Percentiles rank a stretch among this genome's conserved stretches.
phyloP scores from a whole-genome alignment of 1,140 invertebrate species.

The Drosophila fuyamai region DNA sequence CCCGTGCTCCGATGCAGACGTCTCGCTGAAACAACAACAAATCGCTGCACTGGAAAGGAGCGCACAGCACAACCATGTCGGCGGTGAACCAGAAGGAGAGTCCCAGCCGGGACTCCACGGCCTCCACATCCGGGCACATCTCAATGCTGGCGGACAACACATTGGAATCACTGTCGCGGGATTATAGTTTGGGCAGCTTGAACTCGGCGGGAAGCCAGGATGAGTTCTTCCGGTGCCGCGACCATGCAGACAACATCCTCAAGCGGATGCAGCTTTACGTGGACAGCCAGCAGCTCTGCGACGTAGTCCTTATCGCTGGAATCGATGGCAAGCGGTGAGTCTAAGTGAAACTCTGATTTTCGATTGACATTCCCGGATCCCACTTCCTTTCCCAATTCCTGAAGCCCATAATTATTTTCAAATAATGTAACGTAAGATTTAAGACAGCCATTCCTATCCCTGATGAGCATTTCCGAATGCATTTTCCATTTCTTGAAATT shows the following conservation, averaged over 20 bases:
- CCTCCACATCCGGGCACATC: constrained; percentile 76
- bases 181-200: constrained; percentile 78
- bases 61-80: constrained; percentile 52
- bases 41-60: constrained; percentile 13
- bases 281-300: constrained; percentile 91
- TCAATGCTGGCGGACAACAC: constrained; percentile 73
- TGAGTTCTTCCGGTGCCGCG: constrained; percentile 91
- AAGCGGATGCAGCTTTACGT: constrained; percentile 93
- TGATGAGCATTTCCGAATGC: not conserved
- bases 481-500: not conserved
- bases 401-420: too few relatives aligned
- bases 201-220: constrained; percentile 86
- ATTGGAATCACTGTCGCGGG: constrained; percentile 71
- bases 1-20: constrained; percentile 65
- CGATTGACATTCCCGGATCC: too few relatives aligned
- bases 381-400: too few relatives aligned
- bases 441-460: too few relatives aligned
- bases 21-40: constrained; percentile 11
- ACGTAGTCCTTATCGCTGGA: constrained; percentile 91
- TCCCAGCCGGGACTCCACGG: constrained; percentile 81
- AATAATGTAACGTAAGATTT: too few relatives aligned
- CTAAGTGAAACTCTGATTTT: not conserved
- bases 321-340: constrained; percentile 87
- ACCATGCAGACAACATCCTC: constrained; percentile 92
- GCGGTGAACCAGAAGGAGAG: constrained; percentile 82